A percentile compares a stretch with the other conserved stretches of the same genome.
These are phyloP conservation scores for Chymomyza caudatula DNA, from an alignment of 2,888 invertebrate genomes.

Conservation along the genomic window DNA sequence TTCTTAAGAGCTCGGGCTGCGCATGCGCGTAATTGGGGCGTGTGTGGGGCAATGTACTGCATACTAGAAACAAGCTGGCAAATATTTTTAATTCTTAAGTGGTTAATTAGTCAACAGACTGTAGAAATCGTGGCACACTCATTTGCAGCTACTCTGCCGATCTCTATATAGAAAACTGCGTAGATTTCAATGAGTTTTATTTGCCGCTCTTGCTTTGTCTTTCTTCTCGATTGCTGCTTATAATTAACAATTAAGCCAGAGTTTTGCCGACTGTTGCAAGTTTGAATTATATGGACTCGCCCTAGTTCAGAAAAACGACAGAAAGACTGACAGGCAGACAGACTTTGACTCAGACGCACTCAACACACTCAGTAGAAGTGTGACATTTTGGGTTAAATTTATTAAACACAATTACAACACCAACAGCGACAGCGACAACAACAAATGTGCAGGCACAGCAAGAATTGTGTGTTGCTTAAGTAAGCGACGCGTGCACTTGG, in stretches of 20 bases:
- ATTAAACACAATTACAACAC: slow-evolving; percentile 30
- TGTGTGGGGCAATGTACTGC: slow-evolving; percentile 19
- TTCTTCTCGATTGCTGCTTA: not conserved
- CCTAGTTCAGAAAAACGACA: not conserved
- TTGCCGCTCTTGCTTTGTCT: not conserved
- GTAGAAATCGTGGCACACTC: not conserved
- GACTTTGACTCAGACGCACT: not conserved
- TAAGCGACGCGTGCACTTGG: not conserved
- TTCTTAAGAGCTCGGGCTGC: slow-evolving; percentile 4
- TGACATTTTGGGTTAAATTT: slow-evolving; percentile 57
- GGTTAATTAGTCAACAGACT: slow-evolving; percentile 23
- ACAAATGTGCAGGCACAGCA: not conserved
- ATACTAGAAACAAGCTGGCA: too few species aligned
- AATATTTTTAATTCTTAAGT: slow-evolving; percentile 56
- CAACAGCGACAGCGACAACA: slow-evolving; percentile 7
- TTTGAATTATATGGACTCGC: not conserved
- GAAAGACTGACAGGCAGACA: not conserved
- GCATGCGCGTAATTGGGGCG: slow-evolving; percentile 50
- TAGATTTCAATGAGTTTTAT: not conserved
- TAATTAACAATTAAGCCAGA: not conserved
- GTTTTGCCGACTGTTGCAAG: not conserved
- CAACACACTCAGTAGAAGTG: slow-evolving; percentile 5
- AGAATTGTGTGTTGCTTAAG: not conserved
- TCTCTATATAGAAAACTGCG: not conserved
- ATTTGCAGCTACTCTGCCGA: slow-evolving; percentile 14